phyloP scores from a whole-genome alignment of 2,797 vertebrate species.

The Lates japonicus region DNA sequence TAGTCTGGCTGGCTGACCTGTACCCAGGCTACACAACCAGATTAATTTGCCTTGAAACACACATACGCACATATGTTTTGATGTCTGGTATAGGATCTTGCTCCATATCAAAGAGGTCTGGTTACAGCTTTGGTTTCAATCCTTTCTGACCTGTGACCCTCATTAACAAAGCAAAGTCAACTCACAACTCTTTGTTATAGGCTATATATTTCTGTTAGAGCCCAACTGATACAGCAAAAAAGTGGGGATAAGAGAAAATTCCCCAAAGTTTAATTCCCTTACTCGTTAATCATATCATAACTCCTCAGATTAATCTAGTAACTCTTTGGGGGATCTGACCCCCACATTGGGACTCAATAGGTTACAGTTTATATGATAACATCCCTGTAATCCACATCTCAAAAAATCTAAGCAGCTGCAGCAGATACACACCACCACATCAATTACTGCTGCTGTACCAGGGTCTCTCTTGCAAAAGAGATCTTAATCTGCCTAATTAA shows the following conservation, averaged over 20 bases:
- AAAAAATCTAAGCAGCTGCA: background rate
- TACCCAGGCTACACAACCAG: background rate
- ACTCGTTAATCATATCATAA: background rate
- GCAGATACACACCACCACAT: background rate
- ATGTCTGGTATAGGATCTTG: background rate
- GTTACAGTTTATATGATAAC: background rate
- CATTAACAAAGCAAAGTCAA: no score
- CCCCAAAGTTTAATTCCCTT: no score
- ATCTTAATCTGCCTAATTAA: background rate
- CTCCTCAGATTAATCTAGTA: no score
- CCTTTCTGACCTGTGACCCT: background rate
- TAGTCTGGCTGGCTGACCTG: background rate
- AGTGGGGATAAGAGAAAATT: background rate
- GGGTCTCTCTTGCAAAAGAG: background rate
- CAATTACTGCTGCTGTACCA: background rate
- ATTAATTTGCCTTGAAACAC: background rate
- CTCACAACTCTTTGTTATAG: background rate
- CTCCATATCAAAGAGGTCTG: background rate
- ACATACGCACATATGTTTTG: background rate
- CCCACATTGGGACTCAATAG: no score
- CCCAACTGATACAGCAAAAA: background rate
- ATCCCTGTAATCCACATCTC: background rate
- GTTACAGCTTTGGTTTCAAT: conserved; percentile 5
- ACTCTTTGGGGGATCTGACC: background rate
- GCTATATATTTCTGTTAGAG: background rate